A percentile compares a stretch with the other conserved stretches of the same genome.
Evolutionary conservation across 2,888 invertebrate genomes (phyloP).

Genomic region (Aphodius sticticus): DNA sequence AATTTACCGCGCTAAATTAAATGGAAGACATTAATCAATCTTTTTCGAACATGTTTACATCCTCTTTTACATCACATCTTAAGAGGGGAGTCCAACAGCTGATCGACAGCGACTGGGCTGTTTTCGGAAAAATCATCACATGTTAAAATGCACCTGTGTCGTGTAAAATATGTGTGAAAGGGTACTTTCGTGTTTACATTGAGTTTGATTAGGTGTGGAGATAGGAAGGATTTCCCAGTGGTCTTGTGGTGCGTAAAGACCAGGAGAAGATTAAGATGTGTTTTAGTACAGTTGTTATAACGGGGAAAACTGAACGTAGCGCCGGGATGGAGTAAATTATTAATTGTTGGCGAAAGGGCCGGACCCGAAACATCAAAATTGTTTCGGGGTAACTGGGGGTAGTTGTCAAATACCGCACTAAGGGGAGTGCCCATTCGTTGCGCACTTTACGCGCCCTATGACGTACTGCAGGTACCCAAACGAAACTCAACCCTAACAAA

Average conservation of each 20-base stretch:
- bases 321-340: neutral
- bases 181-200: neutral
- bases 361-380: neutral
- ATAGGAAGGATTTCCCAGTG: neutral
- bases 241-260: neutral
- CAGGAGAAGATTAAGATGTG: neutral
- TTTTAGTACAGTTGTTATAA: neutral
- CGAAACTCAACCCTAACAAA: neutral
- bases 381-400: neutral
- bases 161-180: too few species aligned
- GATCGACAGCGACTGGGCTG: too few species aligned
- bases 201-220: neutral
- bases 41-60: neutral
- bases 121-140: too few species aligned
- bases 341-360: neutral
- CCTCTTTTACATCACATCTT: neutral
- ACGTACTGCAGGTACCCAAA: neutral
- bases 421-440: neutral
- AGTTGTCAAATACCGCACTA: neutral
- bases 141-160: too few species aligned
- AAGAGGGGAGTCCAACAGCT: too few species aligned
- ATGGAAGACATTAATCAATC: conserved; percentile 11
- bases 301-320: neutral
- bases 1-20: conserved; percentile 19
- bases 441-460: neutral